These are phyloP conservation scores for Mormyrops attenuatus DNA, from an alignment of 2,797 vertebrate genomes.

Conservation along the genomic window DNA sequence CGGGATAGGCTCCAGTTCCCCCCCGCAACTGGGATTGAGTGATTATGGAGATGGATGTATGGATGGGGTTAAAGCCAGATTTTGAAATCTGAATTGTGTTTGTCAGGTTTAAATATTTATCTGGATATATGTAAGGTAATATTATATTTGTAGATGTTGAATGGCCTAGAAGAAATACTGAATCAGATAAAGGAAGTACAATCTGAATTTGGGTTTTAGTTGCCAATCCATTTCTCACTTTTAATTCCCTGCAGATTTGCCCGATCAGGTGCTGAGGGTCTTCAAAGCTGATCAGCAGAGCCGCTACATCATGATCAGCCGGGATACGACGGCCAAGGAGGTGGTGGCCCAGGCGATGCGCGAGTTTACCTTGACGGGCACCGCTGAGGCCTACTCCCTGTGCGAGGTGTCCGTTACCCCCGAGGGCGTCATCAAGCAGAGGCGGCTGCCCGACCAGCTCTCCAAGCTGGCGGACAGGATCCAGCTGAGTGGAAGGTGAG, in stretches of 20 bases:
- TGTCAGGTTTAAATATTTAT: neutral
- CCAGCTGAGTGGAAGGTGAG: constrained; percentile 91
- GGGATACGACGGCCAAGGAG: constrained; percentile 95
- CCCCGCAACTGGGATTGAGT: too few relatives aligned
- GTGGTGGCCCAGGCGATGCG: constrained; percentile 92
- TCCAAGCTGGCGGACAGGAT: constrained; percentile 96
- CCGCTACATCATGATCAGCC: constrained; percentile 98
- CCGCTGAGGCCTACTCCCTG: constrained; percentile 84
- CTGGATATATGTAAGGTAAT: neutral
- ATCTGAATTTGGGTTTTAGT: neutral
- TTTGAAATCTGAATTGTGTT: neutral
- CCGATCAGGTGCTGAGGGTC: constrained; percentile 91
- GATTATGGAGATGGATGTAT: too few relatives aligned
- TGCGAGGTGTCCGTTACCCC: constrained; percentile 97
- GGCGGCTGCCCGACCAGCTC: constrained; percentile 90
- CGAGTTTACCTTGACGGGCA: constrained; percentile 88
- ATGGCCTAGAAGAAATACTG: neutral
- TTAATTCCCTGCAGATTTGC: constrained; percentile 70
- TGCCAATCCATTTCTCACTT: neutral
- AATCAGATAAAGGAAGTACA: neutral
- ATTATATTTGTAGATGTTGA: neutral
- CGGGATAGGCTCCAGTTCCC: too few relatives aligned
- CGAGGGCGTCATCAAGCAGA: constrained; percentile 95
- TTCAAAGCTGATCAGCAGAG: constrained; percentile 98
- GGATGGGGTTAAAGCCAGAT: neutral